A percentile compares a stretch with the other conserved stretches of the same genome.
Conservation (phyloP, 2,888 invertebrate species). For the Carcina quercana region DNA sequence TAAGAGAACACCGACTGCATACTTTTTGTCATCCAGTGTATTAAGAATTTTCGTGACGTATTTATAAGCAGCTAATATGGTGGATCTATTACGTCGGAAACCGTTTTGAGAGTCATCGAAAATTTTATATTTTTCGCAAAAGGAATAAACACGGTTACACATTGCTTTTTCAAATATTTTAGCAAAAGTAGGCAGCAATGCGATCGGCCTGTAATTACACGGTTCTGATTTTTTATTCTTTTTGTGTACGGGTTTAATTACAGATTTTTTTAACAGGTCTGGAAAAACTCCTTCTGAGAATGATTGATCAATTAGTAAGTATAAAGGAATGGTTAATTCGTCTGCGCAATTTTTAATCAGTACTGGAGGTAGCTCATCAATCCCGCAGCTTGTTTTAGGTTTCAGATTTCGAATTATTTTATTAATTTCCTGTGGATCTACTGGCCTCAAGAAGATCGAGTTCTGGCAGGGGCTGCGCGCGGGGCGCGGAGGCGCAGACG, state of each 20-base stretch:
- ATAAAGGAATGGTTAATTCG: not conserved
- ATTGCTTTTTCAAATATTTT: slow-evolving; percentile 8
- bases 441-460: not conserved
- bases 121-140: slow-evolving; percentile 5
- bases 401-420: not conserved
- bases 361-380: not conserved
- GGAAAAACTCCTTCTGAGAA: slow-evolving; percentile 1
- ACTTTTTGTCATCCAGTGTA: not conserved
- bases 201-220: slow-evolving; percentile 5
- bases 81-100: not conserved
- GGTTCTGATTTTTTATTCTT: slow-evolving; percentile 1
- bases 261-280: not conserved
- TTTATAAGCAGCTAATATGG: not conserved
- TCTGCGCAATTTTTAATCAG: not conserved
- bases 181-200: slow-evolving; percentile 1
- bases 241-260: slow-evolving; percentile 5
- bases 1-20: not conserved
- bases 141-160: slow-evolving; percentile 1
- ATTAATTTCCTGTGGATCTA: not conserved
- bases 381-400: not conserved
- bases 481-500: not conserved
- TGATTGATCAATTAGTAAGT: not conserved
- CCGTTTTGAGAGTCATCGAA: slow-evolving; percentile 1
- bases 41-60: not conserved
- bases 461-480: not conserved